Percentiles rank a stretch among this genome's conserved stretches.
phyloP scores from a whole-genome alignment of 1,140 invertebrate genomes.

The Heliothis subflexa region DNA sequence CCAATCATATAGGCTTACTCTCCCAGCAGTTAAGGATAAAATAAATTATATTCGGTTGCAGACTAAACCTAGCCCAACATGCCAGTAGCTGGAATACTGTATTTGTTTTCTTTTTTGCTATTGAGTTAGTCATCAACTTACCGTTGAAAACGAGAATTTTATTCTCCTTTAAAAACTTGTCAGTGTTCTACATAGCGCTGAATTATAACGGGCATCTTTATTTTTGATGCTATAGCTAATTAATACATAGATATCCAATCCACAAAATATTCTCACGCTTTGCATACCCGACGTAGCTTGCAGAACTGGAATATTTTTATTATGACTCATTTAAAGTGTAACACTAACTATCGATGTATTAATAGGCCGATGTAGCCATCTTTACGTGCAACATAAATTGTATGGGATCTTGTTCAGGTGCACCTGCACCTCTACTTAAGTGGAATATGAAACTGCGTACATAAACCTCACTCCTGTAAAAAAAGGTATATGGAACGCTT shows the following conservation, averaged over 20 bases:
- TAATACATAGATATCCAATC: slow-evolving; percentile 46
- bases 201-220: slow-evolving; percentile 50
- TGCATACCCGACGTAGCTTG: slow-evolving; percentile 49
- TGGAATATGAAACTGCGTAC: slow-evolving; percentile 36
- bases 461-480: slow-evolving; percentile 22
- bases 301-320: slow-evolving; percentile 53
- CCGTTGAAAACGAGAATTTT: slow-evolving; percentile 37
- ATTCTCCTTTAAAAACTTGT: slow-evolving; percentile 31
- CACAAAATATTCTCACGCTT: slow-evolving; percentile 56
- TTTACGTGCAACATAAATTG: slow-evolving; percentile 26
- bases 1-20: slow-evolving; percentile 26
- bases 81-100: not conserved
- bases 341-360: slow-evolving; percentile 41
- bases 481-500: not conserved
- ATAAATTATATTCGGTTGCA: not conserved
- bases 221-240: slow-evolving; percentile 51
- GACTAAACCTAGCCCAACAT: not conserved
- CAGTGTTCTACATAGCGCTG: slow-evolving; percentile 29
- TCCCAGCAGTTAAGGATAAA: slow-evolving; percentile 3
- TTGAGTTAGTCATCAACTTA: slow-evolving; percentile 43
- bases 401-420: slow-evolving; percentile 19
- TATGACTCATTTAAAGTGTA: slow-evolving; percentile 53
- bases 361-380: slow-evolving; percentile 24
- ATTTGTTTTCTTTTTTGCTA: slow-evolving; percentile 38
- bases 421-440: slow-evolving; percentile 30